These are phyloP conservation scores for Amiota communis DNA, from an alignment of 2,888 invertebrate genomes.

Conservation along the genomic window DNA sequence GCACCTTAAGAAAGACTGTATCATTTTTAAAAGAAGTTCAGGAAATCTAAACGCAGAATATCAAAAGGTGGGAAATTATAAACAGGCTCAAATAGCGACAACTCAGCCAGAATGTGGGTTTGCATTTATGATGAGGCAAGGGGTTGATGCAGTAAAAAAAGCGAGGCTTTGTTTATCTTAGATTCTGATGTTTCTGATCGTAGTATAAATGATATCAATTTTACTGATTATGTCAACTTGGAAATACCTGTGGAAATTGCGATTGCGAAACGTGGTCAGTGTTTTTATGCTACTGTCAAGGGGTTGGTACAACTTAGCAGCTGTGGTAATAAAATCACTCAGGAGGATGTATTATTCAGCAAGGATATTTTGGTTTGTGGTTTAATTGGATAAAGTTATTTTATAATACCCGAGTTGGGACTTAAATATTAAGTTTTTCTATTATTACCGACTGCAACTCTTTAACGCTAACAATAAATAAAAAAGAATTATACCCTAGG, in stretches of 20 bases:
- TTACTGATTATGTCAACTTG: slow-evolving; percentile 32
- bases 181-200: slow-evolving; percentile 37
- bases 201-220: slow-evolving; percentile 33
- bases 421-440: too few species aligned
- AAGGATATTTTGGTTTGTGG: too few species aligned
- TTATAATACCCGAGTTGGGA: too few species aligned
- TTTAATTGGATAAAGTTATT: too few species aligned
- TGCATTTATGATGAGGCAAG: slow-evolving; percentile 14
- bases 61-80: neutral
- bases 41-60: slow-evolving; percentile 20
- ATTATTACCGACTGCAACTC: too few species aligned
- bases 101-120: neutral
- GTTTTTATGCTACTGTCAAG: slow-evolving; percentile 10
- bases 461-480: too few species aligned
- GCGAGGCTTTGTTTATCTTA: slow-evolving; percentile 21
- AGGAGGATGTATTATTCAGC: too few species aligned
- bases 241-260: slow-evolving; percentile 53
- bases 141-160: neutral
- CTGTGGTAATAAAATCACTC: too few species aligned
- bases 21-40: slow-evolving; percentile 19
- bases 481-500: too few species aligned
- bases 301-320: neutral
- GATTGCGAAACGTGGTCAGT: slow-evolving; percentile 48
- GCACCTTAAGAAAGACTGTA: too few species aligned
- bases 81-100: slow-evolving; percentile 21